These are phyloP conservation scores for Camponotus fellah DNA, from an alignment of 2,888 invertebrate genomes.

Conservation along the genomic window DNA sequence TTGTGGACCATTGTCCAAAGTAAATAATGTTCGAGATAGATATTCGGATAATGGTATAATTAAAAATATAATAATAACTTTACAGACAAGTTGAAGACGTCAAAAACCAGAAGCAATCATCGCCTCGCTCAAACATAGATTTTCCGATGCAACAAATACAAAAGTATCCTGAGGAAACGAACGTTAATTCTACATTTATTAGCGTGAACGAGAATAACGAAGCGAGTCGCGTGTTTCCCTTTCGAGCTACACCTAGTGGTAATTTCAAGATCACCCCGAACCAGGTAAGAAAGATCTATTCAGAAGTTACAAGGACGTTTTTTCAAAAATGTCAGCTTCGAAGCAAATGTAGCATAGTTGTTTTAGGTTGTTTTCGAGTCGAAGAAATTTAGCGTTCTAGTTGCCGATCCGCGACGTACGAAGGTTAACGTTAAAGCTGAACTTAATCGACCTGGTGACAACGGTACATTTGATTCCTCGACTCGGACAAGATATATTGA, in stretches of 20 bases:
- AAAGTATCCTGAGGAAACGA: constrained; percentile 66
- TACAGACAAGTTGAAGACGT: constrained; percentile 5
- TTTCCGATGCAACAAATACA: constrained; percentile 78
- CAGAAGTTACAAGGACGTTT: neutral
- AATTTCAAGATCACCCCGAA: constrained; percentile 90
- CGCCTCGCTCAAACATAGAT: constrained; percentile 62
- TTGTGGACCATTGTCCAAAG: constrained; percentile 78
- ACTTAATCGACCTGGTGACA: constrained; percentile 68
- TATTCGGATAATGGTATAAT: constrained; percentile 1
- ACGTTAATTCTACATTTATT: constrained; percentile 64
- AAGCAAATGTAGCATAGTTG: constrained; percentile 61
- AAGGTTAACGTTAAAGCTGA: constrained; percentile 88
- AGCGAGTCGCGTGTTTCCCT: constrained; percentile 87
- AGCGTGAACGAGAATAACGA: constrained; percentile 68
- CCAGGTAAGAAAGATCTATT: constrained; percentile 86
- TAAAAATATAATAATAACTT: neutral
- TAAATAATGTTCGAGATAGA: constrained; percentile 53
- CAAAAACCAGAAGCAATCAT: neutral
- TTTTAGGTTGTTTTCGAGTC: constrained; percentile 90
- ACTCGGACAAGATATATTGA: constrained; percentile 69
- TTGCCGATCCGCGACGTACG: constrained; percentile 90
- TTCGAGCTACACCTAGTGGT: constrained; percentile 90
- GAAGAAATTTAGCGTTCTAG: constrained; percentile 90
- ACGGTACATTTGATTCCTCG: constrained; percentile 64
- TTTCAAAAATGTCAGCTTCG: constrained; percentile 61